phyloP scores from a whole-genome alignment of 2,113 vertebrate genomes.

The Myxocyprinus asiaticus region DNA sequence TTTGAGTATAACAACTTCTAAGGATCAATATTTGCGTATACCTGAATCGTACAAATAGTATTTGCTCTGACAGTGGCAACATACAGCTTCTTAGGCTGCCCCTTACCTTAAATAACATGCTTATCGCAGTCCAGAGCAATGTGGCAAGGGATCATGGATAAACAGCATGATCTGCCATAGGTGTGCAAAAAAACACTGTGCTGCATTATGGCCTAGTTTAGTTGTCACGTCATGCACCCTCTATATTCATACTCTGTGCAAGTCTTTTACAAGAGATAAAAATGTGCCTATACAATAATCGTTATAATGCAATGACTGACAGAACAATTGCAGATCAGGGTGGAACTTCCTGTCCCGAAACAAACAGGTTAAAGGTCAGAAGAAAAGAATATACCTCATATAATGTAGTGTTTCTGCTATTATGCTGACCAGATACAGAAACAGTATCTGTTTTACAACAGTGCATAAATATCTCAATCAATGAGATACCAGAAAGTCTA shows the following conservation, averaged over 20 bases:
- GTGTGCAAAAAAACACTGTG: constrained; percentile 16
- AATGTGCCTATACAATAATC: constrained; percentile 48
- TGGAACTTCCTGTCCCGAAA: constrained; percentile 74
- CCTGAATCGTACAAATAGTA: no score
- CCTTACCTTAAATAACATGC: constrained; percentile 47
- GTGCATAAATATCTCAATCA: not conserved
- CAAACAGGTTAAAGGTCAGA: constrained; percentile 70
- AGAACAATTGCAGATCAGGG: constrained; percentile 75
- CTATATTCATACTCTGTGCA: constrained; percentile 10
- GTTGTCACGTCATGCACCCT: constrained; percentile 18
- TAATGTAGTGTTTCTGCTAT: constrained; percentile 31
- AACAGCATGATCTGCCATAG: constrained; percentile 39
- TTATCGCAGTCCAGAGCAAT: constrained; percentile 3
- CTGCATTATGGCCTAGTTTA: constrained; percentile 30
- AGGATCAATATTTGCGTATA: no score
- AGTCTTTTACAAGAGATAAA: constrained; percentile 38
- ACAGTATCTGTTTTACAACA: constrained; percentile 27
- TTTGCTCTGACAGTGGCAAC: constrained; percentile 28
- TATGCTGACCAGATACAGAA: constrained; percentile 33
- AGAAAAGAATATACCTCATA: constrained; percentile 51
- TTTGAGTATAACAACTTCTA: no score
- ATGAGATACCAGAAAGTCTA: not conserved
- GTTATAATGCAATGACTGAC: constrained; percentile 58
- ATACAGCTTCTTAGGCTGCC: not conserved
- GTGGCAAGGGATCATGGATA: constrained; percentile 39